Evolutionary conservation across 2,797 vertebrate species (phyloP), one percentile per base, ranked within the genome.

Genomic region (Hoplostethus atlanticus): DNA sequence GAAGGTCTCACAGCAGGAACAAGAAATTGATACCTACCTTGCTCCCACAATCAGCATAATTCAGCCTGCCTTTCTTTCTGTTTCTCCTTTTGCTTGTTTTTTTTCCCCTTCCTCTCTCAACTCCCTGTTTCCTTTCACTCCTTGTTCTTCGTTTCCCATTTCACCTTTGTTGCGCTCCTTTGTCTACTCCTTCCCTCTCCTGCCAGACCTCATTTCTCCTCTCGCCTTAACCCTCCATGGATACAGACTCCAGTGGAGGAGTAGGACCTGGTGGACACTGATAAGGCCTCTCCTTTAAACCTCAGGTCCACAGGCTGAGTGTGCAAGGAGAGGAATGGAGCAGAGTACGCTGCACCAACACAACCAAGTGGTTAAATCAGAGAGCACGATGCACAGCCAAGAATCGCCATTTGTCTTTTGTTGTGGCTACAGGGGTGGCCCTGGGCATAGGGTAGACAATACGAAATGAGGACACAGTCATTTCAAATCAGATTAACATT

Each of bases 191-290:
- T 5, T 48, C 12, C 50, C 21, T 64, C 38, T 42, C 16, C 65
- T 64, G 68, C 59, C 71, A 76, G 69, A 60, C 63, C 70, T 75
- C 55, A 58, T 50, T 69, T 63, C 52, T 51, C 62, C 58, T 50
- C 59, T 55, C 30, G 34, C 76, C 56, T 53, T 71, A 67, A 83
- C 77, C 76, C 81, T 28, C 50, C 0, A 28, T 76, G 78, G 87
- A 86, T 76, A 76, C 77, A n/a, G 51, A 87, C 84, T 79, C 77
- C 76, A 80, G 84, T 76, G 69, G 75, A 89, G 88, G 91, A 87
- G 86, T 82, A 79, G 86, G 84, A 91, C 91, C 94, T 95, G 94
- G 88, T 87, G 83, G 86, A 87, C 72, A 84, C 87, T 89, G 94
- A 94, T 95, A 94, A 94, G 91, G 79, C 81, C 64, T 76, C 90